Base-by-base conservation (phyloP, 2,888 invertebrate genomes). In the Leptothorax acervorum region DNA sequence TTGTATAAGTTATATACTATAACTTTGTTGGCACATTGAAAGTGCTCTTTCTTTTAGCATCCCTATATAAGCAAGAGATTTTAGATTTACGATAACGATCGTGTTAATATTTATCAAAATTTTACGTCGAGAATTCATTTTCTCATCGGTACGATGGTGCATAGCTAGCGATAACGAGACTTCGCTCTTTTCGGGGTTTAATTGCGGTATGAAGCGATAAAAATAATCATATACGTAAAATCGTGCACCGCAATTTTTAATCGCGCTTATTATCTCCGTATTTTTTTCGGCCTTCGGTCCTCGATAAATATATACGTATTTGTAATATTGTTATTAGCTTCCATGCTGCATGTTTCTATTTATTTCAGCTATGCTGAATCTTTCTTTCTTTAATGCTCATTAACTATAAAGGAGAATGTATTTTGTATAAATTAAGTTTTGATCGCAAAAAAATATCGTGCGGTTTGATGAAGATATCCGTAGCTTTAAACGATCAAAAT, bases 41-140 rank as follows among this genome's bases (percentile, higher is more conserved):
- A 23, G 15, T 51, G 63, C 35, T 60, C 18, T 48, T 75, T 51
- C 35, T 39, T 51, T 51, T 63, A 60, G 28, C n/a, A 63, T 45
- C 5, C 23, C 3, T 48, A n/a, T n/a, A n/a, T n/a, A 62, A 18
- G 48, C 18, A 35, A 62, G 42, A 60, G 35, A 62, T 62, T 74
- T 48, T 75, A 39, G 5, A 75, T 63, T 75, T 48, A 60, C 45
- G 51, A 35, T 60, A 12, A 60, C 1, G 3, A 48, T 51, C 9
- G 48, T 35, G n/a, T 51, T 75, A 63, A 76, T 63, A 63, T 75
- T 63, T 75, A 51, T 76, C 51, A 15, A 76, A 76, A 76, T 76
- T 63, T 39, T 51, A 68, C 0, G 9, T 63, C 23, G 28, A 39
- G 18, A 15, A 55, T 71, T 9, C 4, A 28, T 73, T 28, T 60